Evolutionary conservation across 2,113 vertebrate genomes (phyloP).

Genomic region (Marcusenius ussheri): DNA sequence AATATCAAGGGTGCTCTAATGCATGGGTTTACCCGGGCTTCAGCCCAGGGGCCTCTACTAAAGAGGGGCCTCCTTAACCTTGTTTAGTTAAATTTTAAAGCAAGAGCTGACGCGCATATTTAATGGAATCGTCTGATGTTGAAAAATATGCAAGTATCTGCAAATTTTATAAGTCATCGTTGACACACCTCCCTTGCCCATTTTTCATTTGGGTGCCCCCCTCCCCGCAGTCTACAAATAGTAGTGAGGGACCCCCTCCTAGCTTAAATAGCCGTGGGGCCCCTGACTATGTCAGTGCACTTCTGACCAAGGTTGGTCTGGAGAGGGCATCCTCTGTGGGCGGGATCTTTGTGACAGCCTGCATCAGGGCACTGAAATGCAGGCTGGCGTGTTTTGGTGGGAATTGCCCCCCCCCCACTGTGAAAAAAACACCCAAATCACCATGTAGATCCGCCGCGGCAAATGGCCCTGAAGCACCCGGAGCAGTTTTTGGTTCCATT

Average conservation of each 20-base stretch:
- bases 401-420: too few species aligned
- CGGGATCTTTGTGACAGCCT: slow-evolving; percentile 19
- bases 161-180: not conserved
- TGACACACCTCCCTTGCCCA: not conserved
- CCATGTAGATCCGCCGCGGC: slow-evolving; percentile 26
- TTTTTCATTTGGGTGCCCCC: not conserved
- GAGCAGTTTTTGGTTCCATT: not conserved
- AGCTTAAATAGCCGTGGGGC: not conserved
- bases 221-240: slow-evolving; percentile 36
- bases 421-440: slow-evolving; percentile 33
- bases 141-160: not conserved
- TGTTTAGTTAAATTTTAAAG: not conserved
- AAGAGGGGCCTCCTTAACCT: not conserved
- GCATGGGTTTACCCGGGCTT: not conserved
- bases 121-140: not conserved
- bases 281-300: not conserved
- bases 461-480: not conserved
- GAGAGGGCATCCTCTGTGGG: not conserved
- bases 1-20: not conserved
- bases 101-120: not conserved
- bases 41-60: not conserved
- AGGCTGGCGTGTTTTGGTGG: not conserved
- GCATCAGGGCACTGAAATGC: slow-evolving; percentile 11
- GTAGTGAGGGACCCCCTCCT: not conserved
- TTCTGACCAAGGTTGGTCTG: not conserved